Conservation (phyloP, 2,113 vertebrate genomes). For the Tichodroma muraria region DNA sequence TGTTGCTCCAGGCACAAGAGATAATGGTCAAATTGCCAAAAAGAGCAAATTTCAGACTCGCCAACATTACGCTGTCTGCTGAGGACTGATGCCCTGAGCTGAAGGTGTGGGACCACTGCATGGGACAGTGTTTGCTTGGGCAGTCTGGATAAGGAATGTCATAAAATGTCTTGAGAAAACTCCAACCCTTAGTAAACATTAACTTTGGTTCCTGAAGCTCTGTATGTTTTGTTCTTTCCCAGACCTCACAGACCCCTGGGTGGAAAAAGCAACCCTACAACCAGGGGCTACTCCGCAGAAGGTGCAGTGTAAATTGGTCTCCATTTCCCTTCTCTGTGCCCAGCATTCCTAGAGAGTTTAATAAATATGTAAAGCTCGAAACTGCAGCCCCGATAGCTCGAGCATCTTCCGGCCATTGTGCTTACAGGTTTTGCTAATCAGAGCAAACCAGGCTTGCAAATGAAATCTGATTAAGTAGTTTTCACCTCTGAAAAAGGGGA, state of each 20-base stretch:
- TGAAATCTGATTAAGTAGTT: constrained; percentile 74
- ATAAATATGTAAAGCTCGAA: constrained; percentile 57
- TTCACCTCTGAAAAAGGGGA: constrained; percentile 75
- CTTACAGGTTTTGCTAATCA: constrained; percentile 71
- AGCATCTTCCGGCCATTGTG: constrained; percentile 71
- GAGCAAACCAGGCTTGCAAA: constrained; percentile 62
- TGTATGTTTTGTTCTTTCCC: not conserved
- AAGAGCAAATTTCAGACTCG: not conserved
- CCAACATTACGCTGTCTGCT: not conserved
- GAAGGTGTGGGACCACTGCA: not conserved
- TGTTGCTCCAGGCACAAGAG: not conserved
- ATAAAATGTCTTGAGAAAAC: not conserved
- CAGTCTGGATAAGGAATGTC: not conserved
- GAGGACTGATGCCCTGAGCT: not conserved
- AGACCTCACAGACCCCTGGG: not conserved
- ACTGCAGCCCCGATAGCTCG: not conserved
- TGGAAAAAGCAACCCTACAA: not conserved
- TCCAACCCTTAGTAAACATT: not conserved
- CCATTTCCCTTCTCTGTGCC: not conserved
- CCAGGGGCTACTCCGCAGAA: not conserved
- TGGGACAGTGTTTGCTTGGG: not conserved
- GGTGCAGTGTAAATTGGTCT: not conserved
- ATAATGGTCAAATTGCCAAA: not conserved
- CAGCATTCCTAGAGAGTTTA: constrained; percentile 58
- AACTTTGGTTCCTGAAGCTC: not conserved